A percentile compares a stretch with the other conserved stretches of the same genome.
Conservation (phyloP, 2,888 invertebrate genomes). For the Drosophila quasianomalipes region DNA sequence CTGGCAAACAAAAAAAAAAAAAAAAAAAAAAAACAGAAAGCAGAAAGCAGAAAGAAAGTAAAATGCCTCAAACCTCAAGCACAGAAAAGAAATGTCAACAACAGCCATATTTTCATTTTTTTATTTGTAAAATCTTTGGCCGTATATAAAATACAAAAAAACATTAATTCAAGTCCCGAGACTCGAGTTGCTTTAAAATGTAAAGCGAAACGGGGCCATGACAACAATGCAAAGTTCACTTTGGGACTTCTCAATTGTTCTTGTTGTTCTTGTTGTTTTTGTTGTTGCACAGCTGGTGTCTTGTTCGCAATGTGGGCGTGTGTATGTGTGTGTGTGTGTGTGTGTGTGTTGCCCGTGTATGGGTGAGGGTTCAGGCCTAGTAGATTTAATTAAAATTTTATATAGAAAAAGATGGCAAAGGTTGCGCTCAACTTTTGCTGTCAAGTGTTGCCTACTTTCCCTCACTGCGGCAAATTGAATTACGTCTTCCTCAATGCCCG, state of each 20-base stretch:
- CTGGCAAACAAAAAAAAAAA: neutral
- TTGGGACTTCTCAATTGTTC: slow-evolving; percentile 57
- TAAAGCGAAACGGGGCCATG: slow-evolving; percentile 56
- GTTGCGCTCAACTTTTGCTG: slow-evolving; percentile 42
- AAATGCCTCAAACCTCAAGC: slow-evolving; percentile 7
- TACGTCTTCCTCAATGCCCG: slow-evolving; percentile 14
- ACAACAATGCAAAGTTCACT: slow-evolving; percentile 57
- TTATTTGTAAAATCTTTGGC: slow-evolving; percentile 39
- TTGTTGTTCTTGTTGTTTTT: slow-evolving; percentile 22
- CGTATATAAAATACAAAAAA: slow-evolving; percentile 33
- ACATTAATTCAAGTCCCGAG: slow-evolving; percentile 74
- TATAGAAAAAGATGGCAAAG: slow-evolving; percentile 48
- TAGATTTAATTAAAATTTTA: slow-evolving; percentile 75
- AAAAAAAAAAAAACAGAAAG: neutral
- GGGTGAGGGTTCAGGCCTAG: slow-evolving; percentile 53
- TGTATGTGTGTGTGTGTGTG: slow-evolving; percentile 9
- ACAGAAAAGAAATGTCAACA: slow-evolving; percentile 72
- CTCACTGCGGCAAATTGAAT: slow-evolving; percentile 37
- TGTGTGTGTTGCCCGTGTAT: slow-evolving; percentile 5
- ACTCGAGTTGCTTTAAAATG: slow-evolving; percentile 71
- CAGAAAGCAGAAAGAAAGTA: neutral
- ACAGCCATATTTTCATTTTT: slow-evolving; percentile 59
- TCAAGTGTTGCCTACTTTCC: slow-evolving; percentile 28
- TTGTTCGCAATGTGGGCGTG: slow-evolving; percentile 34
- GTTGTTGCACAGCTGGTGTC: slow-evolving; percentile 68